These are phyloP conservation scores for Temnothorax longispinosus DNA, from an alignment of 1,140 invertebrate species.

Conservation along the genomic window DNA sequence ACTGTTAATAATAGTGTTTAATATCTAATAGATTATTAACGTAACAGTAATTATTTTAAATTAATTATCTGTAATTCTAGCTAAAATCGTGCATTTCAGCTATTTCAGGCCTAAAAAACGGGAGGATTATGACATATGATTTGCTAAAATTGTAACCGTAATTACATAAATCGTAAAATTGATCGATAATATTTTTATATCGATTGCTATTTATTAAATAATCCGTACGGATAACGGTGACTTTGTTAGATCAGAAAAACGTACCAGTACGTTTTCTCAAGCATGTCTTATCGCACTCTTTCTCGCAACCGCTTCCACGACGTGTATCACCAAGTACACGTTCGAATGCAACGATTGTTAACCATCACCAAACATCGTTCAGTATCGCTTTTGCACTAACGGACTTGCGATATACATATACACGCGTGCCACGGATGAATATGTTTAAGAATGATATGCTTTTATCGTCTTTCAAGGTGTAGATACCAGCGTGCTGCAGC, in stretches of 20 bases:
- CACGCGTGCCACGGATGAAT: background rate
- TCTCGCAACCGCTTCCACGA: background rate
- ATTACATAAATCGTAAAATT: background rate
- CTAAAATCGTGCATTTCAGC: background rate
- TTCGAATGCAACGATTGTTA: background rate
- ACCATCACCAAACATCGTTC: conserved; percentile 83
- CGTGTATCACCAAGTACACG: background rate
- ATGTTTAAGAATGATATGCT: conserved; percentile 56
- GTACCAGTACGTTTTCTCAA: conserved; percentile 82
- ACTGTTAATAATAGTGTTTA: background rate
- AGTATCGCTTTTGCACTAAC: conserved; percentile 85
- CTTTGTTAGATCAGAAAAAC: conserved; percentile 31
- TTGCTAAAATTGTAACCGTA: background rate
- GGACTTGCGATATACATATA: conserved; percentile 63
- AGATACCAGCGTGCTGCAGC: conserved; percentile 86
- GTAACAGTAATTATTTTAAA: background rate
- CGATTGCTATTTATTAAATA: background rate
- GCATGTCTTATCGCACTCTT: background rate
- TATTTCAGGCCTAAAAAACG: background rate
- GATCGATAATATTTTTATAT: background rate
- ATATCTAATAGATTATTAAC: background rate
- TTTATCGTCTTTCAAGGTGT: conserved; percentile 85
- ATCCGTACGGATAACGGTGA: background rate
- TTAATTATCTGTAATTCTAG: background rate
- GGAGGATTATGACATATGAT: background rate